Conservation (phyloP, 1,140 invertebrate species). For the Campoletis sonorensis region DNA sequence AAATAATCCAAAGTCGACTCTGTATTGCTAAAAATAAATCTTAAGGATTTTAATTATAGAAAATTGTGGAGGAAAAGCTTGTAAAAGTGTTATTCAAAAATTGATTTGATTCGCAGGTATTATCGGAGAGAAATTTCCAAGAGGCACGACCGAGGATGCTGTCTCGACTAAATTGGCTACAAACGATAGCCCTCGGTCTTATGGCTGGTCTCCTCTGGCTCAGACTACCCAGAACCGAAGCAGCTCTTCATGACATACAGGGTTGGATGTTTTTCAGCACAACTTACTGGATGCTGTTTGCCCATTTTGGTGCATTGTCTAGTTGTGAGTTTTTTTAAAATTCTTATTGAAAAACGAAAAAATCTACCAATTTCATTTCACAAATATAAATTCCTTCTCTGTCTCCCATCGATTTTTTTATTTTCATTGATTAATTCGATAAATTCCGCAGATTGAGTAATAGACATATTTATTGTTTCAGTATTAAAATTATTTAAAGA, state of each 20-base stretch:
- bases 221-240: slow-evolving; percentile 85
- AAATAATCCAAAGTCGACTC: too few species aligned
- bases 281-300: slow-evolving; percentile 92
- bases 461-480: too few species aligned
- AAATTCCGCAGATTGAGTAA: too few species aligned
- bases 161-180: slow-evolving; percentile 89
- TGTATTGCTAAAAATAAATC: neutral
- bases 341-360: too few species aligned
- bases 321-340: slow-evolving; percentile 79
- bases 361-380: too few species aligned
- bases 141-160: slow-evolving; percentile 87
- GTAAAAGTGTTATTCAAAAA: neutral
- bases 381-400: too few species aligned
- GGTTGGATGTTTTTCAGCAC: slow-evolving; percentile 93
- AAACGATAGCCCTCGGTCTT: slow-evolving; percentile 85
- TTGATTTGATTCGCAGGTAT: slow-evolving; percentile 72
- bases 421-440: too few species aligned
- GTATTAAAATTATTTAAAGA: too few species aligned
- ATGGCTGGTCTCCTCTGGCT: slow-evolving; percentile 90
- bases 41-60: neutral
- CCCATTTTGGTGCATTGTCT: slow-evolving; percentile 87
- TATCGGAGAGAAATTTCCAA: slow-evolving; percentile 88
- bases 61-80: neutral
- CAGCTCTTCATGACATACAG: slow-evolving; percentile 87
- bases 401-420: too few species aligned